Conservation (phyloP, 2,888 invertebrate species). For the Troides oblongomaculatus region DNA sequence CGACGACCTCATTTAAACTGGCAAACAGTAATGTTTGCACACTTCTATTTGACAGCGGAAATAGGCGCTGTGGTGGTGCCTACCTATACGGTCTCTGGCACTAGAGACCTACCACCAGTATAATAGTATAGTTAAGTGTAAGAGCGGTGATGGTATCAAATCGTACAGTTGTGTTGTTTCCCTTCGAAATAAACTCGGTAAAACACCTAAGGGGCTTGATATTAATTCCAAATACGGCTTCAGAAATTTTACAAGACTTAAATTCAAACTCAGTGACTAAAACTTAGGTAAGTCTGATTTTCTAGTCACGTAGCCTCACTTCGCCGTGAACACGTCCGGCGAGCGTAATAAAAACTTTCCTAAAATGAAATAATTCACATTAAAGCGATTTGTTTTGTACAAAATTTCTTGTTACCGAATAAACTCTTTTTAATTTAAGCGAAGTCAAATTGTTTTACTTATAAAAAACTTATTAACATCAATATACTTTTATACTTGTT, state of each 20-base stretch:
- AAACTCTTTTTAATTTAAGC: neutral
- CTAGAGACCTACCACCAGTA: too few relatives aligned
- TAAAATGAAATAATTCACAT: slow-evolving; percentile 24
- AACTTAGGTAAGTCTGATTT: slow-evolving; percentile 16
- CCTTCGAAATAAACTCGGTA: too few relatives aligned
- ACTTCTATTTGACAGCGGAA: too few relatives aligned
- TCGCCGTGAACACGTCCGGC: slow-evolving; percentile 27
- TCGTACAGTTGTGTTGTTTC: too few relatives aligned
- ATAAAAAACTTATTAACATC: neutral
- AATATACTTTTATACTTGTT: neutral
- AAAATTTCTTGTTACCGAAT: slow-evolving; percentile 5
- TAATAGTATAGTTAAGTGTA: too few relatives aligned
- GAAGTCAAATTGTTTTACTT: neutral
- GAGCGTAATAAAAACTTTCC: slow-evolving; percentile 26
- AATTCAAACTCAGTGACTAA: slow-evolving; percentile 15
- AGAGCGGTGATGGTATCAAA: too few relatives aligned
- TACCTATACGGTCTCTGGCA: too few relatives aligned
- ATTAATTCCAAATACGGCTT: neutral
- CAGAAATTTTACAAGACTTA: slow-evolving; percentile 6
- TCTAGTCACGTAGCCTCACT: slow-evolving; percentile 24
- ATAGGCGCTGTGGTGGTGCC: too few relatives aligned
- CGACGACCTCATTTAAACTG: too few relatives aligned
- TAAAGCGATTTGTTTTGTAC: slow-evolving; percentile 7
- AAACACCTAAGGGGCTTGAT: neutral
- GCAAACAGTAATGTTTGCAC: too few relatives aligned